These are phyloP conservation scores for Schizaphis graminum DNA, from an alignment of 2,888 invertebrate species.

Conservation along the genomic window DNA sequence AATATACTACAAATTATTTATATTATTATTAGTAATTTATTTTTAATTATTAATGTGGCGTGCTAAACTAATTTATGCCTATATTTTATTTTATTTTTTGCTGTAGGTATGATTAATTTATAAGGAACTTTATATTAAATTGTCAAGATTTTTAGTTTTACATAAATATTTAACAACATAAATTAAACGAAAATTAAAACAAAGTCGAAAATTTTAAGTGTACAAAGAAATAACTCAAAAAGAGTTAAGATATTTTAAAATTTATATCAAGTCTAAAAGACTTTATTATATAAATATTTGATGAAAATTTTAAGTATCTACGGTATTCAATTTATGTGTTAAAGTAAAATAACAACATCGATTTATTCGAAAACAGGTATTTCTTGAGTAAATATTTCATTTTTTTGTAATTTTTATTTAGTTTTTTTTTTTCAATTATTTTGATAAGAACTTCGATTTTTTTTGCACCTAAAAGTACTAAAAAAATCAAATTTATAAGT, in stretches of 20 bases:
- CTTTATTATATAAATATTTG: not conserved
- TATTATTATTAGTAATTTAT: not conserved
- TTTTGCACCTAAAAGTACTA: not conserved
- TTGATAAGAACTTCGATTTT: not conserved
- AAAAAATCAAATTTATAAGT: not conserved
- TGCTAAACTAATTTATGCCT: not conserved
- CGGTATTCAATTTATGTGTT: not conserved
- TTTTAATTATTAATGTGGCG: not conserved
- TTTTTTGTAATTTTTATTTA: not conserved
- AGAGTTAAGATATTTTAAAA: not conserved
- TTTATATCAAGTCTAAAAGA: not conserved
- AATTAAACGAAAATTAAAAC: not conserved
- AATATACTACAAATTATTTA: not conserved
- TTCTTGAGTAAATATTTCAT: not conserved
- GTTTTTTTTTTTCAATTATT: not conserved
- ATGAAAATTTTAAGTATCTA: not conserved
- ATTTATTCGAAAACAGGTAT: not conserved
- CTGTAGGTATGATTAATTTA: not conserved
- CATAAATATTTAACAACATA: not conserved
- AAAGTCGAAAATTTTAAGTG: not conserved
- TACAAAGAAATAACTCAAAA: not conserved
- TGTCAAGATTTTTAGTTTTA: not conserved
- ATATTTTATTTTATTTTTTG: not conserved
- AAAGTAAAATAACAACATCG: not conserved
- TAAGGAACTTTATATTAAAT: not conserved